phyloP scores from a whole-genome alignment of 2,797 vertebrate genomes.

The Pseudocheirus occidentalis region DNA sequence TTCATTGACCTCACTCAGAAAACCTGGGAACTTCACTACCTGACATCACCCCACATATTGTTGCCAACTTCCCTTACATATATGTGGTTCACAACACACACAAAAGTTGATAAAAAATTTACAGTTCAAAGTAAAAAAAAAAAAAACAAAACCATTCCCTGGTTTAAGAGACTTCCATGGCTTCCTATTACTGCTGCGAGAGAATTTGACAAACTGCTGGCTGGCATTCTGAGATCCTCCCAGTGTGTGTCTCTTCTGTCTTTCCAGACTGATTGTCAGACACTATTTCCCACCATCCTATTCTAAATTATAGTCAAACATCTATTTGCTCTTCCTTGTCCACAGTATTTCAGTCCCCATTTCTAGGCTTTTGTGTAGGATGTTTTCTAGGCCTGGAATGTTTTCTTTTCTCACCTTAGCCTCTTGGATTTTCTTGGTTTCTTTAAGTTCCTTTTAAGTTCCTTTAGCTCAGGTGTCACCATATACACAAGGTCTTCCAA shows the following conservation, averaged over 20 bases:
- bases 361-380: neutral
- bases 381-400: neutral
- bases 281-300: neutral
- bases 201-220: neutral
- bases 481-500: neutral
- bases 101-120: neutral
- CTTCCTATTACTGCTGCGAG: neutral
- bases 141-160: neutral
- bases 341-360: neutral
- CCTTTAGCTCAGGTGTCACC: constrained; percentile 1
- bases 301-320: neutral
- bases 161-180: neutral
- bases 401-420: neutral
- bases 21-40: neutral
- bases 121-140: neutral
- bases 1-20: neutral
- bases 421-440: neutral
- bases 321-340: neutral
- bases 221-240: neutral
- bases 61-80: neutral
- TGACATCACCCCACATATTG: neutral
- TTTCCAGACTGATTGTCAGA: neutral
- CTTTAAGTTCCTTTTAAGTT: too few relatives aligned
- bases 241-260: neutral
- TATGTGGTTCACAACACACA: neutral